Base-by-base conservation (phyloP, 1,140 invertebrate species). In the Polypedilum pembai region DNA sequence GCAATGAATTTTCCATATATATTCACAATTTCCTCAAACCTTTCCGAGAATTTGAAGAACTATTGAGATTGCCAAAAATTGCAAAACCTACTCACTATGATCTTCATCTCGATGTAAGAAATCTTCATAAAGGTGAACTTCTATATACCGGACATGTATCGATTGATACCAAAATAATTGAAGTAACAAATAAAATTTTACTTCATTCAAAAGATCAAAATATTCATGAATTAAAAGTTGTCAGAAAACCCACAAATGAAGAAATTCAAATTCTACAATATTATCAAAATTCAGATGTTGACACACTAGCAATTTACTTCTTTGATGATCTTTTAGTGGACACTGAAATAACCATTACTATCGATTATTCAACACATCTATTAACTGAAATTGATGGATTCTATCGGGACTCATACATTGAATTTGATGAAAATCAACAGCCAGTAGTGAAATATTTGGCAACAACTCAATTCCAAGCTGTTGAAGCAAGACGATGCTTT, bases 401-500 rank as follows among this genome's bases (percentile, higher is more conserved):
- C 17, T 69, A 69, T 69, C 65, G 20, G 20, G 20, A 18, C 8
- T 69, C 65, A 5, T 69, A 69, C 10, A 4, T 69, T 20, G 45
- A 12, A 12, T 56, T 56, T 15, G 45, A 56, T 56, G 45, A 56
- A 56, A 56, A 56, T 56, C 45, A 56, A 15, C 3, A 4, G 0
- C 17, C 20, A 69, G 20, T 21, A 0, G 17, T 18, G 3, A 18
- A 69, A 69, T 69, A 69, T 20, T 20, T 94, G 17, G 88, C 88
- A 1, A 89, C 87, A 1, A 93, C 92, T 0, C 93, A 96, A 80
- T 90, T 95, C 78, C 88, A 94, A 78, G 87, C 93, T 0, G 92
- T 88, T 0, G 88, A 89, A 80, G 92, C 93, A 0, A 85, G 94
- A 8, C 84, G 88, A 56, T 91, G 91, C 1, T 95, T 96, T 79